Percentiles rank a stretch among this genome's conserved stretches.
phyloP scores from a whole-genome alignment of 2,113 vertebrate genomes.

The Pygoscelis adeliae region DNA sequence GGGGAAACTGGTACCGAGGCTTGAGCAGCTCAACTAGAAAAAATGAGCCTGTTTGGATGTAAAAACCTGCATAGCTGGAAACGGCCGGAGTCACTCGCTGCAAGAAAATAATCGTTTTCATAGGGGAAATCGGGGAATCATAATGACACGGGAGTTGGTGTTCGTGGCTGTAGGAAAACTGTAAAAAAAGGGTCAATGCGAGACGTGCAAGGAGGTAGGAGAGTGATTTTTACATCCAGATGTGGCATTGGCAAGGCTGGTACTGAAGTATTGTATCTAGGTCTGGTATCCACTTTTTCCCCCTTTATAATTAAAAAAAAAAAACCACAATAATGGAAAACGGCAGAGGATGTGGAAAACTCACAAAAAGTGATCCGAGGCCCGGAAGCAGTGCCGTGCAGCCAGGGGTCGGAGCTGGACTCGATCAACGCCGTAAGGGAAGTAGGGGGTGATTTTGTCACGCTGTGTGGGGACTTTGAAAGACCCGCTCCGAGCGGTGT shows the following conservation, averaged over 20 bases:
- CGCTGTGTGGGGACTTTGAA: not conserved
- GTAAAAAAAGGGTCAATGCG: not conserved
- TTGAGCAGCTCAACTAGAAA: not conserved
- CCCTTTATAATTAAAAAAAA: not conserved
- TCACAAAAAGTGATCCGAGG: not conserved
- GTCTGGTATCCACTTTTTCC: not conserved
- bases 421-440: not conserved
- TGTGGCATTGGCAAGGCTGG: not conserved
- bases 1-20: not conserved
- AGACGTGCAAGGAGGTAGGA: not conserved
- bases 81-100: fast-evolving
- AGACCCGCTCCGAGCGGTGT: not conserved
- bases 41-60: not conserved
- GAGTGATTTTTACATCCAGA: not conserved
- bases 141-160: fast-evolving
- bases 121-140: not conserved
- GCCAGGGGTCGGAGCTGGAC: not conserved
- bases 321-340: not conserved
- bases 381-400: not conserved
- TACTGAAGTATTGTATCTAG: not conserved
- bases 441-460: not conserved
- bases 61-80: not conserved
- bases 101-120: not conserved
- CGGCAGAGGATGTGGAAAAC: not conserved
- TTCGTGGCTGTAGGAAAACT: not conserved